Percentiles rank a stretch among this genome's conserved stretches.
Conservation (phyloP, 2,888 invertebrate species). For the Didymodactylos carnosus region DNA sequence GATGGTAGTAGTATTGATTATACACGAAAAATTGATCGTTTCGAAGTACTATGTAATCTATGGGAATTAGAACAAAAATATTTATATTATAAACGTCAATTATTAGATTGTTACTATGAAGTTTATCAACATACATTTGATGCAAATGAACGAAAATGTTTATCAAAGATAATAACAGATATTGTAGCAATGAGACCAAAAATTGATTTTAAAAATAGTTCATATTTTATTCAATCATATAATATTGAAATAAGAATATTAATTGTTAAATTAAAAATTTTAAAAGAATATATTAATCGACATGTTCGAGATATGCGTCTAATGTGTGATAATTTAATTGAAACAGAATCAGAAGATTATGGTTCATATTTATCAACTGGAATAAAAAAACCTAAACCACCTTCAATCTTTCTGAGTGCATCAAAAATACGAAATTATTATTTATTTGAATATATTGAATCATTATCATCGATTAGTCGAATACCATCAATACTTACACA, state of each 20-base stretch:
- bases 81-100: conserved; percentile 23
- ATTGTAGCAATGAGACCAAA: conserved; percentile 27
- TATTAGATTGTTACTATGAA: conserved; percentile 31
- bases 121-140: conserved; percentile 33
- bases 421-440: conserved; percentile 21
- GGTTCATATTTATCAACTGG: background rate
- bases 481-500: conserved; percentile 26
- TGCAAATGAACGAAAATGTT: conserved; percentile 24
- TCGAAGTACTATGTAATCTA: conserved; percentile 29
- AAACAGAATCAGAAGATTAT: background rate
- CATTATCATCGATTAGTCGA: conserved; percentile 26
- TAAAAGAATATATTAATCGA: background rate
- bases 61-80: conserved; percentile 31
- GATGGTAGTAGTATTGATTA: conserved; percentile 1
- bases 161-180: conserved; percentile 29
- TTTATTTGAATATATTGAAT: conserved; percentile 33
- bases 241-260: conserved; percentile 21
- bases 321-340: background rate
- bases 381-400: background rate
- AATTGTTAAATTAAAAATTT: background rate
- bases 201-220: conserved; percentile 22
- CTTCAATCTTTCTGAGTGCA: background rate
- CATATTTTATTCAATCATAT: conserved; percentile 29
- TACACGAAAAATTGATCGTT: conserved; percentile 26
- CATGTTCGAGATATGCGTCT: background rate